Evolutionary conservation across 1,140 invertebrate genomes (phyloP).

Genomic region (Bursaphelenchus mucronatus): DNA sequence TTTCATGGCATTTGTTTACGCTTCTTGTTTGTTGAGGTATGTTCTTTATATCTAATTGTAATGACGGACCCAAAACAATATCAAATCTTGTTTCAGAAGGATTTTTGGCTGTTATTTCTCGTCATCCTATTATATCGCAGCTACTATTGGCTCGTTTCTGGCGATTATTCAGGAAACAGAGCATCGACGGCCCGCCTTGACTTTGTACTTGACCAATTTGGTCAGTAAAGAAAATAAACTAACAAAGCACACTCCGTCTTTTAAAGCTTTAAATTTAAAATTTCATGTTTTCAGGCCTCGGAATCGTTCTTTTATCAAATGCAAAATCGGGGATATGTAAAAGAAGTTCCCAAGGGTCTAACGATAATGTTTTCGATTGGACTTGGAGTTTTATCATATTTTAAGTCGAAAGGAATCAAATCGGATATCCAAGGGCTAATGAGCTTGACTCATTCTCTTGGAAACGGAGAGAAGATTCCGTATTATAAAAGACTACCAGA

Average conservation of each 20-base stretch:
- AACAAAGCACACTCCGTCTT: no score
- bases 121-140: conserved; percentile 16
- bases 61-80: not conserved
- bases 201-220: conserved; percentile 55
- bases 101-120: conserved; percentile 46
- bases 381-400: conserved; percentile 27
- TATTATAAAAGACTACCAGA: not conserved
- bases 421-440: conserved; percentile 14
- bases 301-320: conserved; percentile 54
- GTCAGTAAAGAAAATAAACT: conserved; percentile 25
- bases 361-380: conserved; percentile 50
- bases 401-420: conserved; percentile 8
- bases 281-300: conserved; percentile 46
- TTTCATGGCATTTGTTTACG: conserved; percentile 44
- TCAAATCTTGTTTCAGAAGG: conserved; percentile 32
- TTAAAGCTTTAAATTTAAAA: not conserved
- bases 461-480: not conserved
- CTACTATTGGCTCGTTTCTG: conserved; percentile 43
- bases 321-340: conserved; percentile 47
- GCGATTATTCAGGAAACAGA: conserved; percentile 52
- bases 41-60: not conserved
- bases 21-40: conserved; percentile 49
- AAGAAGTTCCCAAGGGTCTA: conserved; percentile 39
- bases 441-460: conserved; percentile 29
- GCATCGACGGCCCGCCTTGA: conserved; percentile 39